These are phyloP conservation scores for Epicampocera succincta DNA, from an alignment of 2,888 invertebrate species.

Conservation along the genomic window DNA sequence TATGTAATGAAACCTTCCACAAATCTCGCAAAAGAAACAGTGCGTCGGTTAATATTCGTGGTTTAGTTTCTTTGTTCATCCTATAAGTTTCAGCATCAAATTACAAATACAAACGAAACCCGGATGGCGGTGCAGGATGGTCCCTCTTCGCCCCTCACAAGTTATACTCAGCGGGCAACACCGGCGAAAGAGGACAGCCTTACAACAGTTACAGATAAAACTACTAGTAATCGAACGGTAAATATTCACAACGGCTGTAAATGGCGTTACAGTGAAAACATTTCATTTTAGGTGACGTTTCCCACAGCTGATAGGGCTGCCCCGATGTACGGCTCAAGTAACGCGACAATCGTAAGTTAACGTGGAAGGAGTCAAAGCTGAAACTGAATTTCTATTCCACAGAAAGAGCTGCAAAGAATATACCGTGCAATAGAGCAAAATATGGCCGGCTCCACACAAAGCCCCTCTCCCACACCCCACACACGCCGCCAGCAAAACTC, in stretches of 20 bases:
- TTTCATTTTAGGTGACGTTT: not conserved
- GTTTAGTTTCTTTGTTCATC: not conserved
- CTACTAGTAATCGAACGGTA: constrained; percentile 3
- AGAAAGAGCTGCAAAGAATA: too few species aligned
- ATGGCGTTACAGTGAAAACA: not conserved
- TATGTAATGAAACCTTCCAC: not conserved
- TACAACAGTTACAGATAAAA: not conserved
- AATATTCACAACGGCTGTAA: not conserved
- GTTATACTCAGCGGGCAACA: not conserved
- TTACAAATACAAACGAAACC: not conserved
- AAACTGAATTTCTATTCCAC: too few species aligned
- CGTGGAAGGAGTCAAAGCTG: too few species aligned
- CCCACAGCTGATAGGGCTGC: not conserved
- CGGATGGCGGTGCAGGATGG: not conserved
- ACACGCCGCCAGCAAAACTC: too few species aligned
- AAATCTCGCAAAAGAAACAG: constrained; percentile 1
- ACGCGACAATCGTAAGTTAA: not conserved
- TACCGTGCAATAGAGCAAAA: too few species aligned
- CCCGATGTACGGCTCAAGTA: not conserved
- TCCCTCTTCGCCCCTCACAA: not conserved
- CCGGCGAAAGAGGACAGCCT: not conserved
- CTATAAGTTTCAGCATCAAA: constrained; percentile 1
- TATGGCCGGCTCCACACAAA: too few species aligned
- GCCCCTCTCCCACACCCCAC: too few species aligned
- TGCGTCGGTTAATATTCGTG: not conserved